Conservation (phyloP, 23 tunicate genomes). For the Trididemnum clinides region DNA sequence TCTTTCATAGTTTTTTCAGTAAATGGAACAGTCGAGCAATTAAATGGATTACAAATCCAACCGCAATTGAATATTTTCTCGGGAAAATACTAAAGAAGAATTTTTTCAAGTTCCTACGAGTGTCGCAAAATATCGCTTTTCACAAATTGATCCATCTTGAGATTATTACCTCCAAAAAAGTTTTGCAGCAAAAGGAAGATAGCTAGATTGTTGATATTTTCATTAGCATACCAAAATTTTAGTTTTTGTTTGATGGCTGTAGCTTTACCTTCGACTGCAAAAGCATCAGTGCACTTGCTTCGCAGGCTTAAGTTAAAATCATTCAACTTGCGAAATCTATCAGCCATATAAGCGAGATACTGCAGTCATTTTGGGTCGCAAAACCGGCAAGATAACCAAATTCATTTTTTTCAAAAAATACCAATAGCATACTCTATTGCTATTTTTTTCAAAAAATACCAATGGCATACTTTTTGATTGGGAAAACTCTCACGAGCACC, state of each 20-base stretch:
- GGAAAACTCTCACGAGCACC: not conserved
- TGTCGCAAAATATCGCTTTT: constrained; percentile 10
- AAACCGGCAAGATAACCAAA: not conserved
- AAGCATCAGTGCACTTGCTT: not conserved
- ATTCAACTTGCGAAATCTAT: not conserved
- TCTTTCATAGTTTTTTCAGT: too few relatives aligned
- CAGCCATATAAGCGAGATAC: not conserved
- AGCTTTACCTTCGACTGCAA: not conserved
- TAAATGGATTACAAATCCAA: too few relatives aligned
- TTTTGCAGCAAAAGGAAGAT: not conserved
- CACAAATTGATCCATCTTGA: not conserved
- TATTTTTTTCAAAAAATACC: not conserved
- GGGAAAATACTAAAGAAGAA: not conserved
- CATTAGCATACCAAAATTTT: too few relatives aligned
- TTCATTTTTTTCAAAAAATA: not conserved
- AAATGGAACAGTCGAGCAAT: too few relatives aligned
- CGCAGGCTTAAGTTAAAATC: constrained; percentile 6
- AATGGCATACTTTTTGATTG: not conserved
- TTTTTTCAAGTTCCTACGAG: not conserved
- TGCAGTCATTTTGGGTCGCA: not conserved
- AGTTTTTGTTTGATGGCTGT: not conserved
- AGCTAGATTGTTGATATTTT: not conserved
- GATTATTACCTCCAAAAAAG: not conserved
- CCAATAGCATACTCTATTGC: too few relatives aligned
- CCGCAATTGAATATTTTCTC: too few relatives aligned